Percentiles rank a stretch among this genome's conserved stretches.
phyloP scores from a whole-genome alignment of 1,140 invertebrate genomes.

The Tetragonula clypearis region DNA sequence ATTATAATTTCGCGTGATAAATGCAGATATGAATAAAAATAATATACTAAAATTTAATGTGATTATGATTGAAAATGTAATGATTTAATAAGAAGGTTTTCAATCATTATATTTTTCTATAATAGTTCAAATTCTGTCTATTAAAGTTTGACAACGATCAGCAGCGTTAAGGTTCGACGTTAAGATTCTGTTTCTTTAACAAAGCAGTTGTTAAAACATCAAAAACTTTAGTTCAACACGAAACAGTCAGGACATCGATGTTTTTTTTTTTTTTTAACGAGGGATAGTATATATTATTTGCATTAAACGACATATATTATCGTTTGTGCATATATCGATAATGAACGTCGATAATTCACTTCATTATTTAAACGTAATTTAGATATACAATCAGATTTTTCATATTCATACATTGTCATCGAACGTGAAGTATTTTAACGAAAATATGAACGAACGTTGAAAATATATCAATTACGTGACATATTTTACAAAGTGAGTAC shows the following conservation, averaged over 20 bases:
- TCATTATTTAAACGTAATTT: conserved; percentile 7
- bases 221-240: conserved; percentile 20
- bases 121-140: neutral
- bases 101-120: neutral
- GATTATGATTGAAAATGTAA: neutral
- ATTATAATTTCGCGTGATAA: neutral
- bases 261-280: neutral
- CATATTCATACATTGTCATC: neutral
- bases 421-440: neutral
- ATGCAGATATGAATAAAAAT: neutral
- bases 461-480: neutral
- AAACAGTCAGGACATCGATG: conserved; percentile 24
- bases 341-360: neutral
- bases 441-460: neutral
- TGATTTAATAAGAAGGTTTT: neutral
- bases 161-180: neutral
- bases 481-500: neutral
- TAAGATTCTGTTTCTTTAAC: conserved; percentile 10
- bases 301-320: neutral
- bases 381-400: neutral
- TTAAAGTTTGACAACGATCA: neutral
- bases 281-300: neutral
- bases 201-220: conserved; percentile 38
- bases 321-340: neutral
- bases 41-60: neutral